Evolutionary conservation across 2,797 vertebrate species (phyloP), one percentile per base, ranked within the genome.

Genomic region (Sciaenops ocellatus): DNA sequence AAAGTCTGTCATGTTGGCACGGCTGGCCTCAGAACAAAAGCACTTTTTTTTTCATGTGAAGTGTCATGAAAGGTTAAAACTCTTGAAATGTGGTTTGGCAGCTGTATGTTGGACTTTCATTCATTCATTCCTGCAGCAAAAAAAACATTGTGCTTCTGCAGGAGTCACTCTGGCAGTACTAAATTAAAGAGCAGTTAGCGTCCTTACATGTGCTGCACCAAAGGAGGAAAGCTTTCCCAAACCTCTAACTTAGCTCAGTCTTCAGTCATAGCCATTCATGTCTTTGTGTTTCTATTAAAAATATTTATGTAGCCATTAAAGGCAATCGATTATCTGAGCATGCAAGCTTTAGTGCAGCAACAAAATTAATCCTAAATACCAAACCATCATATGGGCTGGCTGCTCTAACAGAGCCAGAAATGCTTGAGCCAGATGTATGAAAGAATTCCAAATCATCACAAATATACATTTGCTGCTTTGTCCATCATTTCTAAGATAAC

Each of bases 81-180:
- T 83, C 67, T 85, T 88, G 70, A 91, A 89, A 85, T 71, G 69
- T 81, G 79, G 75, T 92, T 89, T 90, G 52, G 85, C 87, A 78
- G 83, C 69, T 78, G 28, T 69, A 30, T 6, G 26, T 67, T 48
- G 5, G 73, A 13, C 77, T 54, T 76, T 84, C 74, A 76, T 80
- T 83, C 56, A 81, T 85, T 89, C 74, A 87, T 85, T 66, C 59
- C 84, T 78, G 64, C 54, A 70, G 64, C 48, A 70, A 81, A 72
- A 86, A 79, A 75, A 86, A 79, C 71, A 79, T 80, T 80, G 71
- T 26, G 30, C 66, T 63, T 64, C 60, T 80, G 64, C 76, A 71
- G 78, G 63, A 70, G 73, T 78, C 70, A 77, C 74, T 24, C 44
- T 47, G 41, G 22, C 69, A 50, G 44, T 5, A 28, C 61, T 41